phyloP scores from a whole-genome alignment of 2,113 vertebrate species.

The Mixornis gularis region DNA sequence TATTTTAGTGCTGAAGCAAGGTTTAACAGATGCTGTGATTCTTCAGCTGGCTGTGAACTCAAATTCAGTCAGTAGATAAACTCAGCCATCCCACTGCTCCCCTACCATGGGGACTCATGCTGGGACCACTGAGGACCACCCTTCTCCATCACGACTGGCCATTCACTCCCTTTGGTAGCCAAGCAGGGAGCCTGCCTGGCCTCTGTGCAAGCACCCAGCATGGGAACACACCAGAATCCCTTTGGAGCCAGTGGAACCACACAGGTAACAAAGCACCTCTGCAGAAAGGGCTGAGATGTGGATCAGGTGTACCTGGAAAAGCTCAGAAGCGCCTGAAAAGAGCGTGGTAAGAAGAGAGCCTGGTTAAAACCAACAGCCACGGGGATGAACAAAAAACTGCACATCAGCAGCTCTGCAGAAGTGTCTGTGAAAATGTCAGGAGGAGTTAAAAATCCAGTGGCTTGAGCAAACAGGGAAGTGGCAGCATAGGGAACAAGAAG shows the following conservation, averaged over 20 bases:
- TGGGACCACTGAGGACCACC: not conserved
- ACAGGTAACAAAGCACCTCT: not conserved
- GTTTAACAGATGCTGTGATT: not conserved
- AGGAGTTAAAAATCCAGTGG: not conserved
- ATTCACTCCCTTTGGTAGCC: not conserved
- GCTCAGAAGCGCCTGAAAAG: not conserved
- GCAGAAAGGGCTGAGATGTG: not conserved
- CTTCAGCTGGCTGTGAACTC: not conserved
- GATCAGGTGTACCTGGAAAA: not conserved
- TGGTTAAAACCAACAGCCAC: not conserved
- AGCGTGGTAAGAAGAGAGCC: not conserved
- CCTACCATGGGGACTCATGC: fast-evolving
- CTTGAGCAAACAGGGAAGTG: not conserved
- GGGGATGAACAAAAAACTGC: not conserved
- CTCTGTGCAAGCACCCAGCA: not conserved
- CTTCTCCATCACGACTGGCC: not conserved
- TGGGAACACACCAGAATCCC: not conserved
- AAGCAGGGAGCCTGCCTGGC: not conserved
- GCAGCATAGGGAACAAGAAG: not conserved
- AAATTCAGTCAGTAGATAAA: not conserved
- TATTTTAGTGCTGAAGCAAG: not conserved
- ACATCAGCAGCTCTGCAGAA: not conserved
- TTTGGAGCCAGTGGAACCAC: not conserved
- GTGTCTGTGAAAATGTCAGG: not conserved
- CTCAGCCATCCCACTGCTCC: not conserved